Base-by-base conservation (phyloP, 2,797 vertebrate genomes). In the Neopelma chrysocephalum region DNA sequence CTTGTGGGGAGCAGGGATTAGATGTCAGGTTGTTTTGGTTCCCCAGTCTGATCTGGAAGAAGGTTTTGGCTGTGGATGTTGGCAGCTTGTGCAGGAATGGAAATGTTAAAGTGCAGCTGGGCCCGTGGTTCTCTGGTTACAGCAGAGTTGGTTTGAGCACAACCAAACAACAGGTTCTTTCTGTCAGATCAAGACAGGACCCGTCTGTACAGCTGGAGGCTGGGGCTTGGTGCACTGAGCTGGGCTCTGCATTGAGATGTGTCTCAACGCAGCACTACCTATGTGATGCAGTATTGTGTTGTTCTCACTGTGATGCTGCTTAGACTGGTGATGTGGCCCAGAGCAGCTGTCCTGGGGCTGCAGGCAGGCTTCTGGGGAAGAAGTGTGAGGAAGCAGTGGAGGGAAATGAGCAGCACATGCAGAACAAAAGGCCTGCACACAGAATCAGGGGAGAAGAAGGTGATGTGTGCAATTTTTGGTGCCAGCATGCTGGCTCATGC, bases 91-190 rank as follows among this genome's bases (percentile, higher is more conserved):
- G 1, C 58, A n/a, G 83, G 64, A 92, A 34, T 51, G 43, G 70
- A 75, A 91, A 83, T 81, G 82, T 82, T 94, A 82, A 92, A 95
- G 91, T 93, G 91, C 75, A 92, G 56, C 75, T 87, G 80, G 38
- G 77, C 57, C 22, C 0, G 0, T 84, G 66, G 66, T 73, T 88
- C 78, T 95, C 82, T 89, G 2, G 0, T 95, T 92, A 87, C 78
- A 90, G 81, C 83, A 70, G 64, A 82, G 51, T 66, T 81, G 86
- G 54, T 93, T 54, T 89, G 73, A 96, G 81, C 54, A 45, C 23
- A 36, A 58, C 54, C 66, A 72, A 82, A 86, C 70, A 12, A 43
- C 62, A 48, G 34, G 48, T 72, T 89, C 54, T 61, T 60, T n/a
- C 36, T 45, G 47, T 84, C 45, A 45, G 36, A 87, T 82, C 43